Base-by-base conservation (phyloP, 2,888 invertebrate species). In the Brachyptera risi region DNA sequence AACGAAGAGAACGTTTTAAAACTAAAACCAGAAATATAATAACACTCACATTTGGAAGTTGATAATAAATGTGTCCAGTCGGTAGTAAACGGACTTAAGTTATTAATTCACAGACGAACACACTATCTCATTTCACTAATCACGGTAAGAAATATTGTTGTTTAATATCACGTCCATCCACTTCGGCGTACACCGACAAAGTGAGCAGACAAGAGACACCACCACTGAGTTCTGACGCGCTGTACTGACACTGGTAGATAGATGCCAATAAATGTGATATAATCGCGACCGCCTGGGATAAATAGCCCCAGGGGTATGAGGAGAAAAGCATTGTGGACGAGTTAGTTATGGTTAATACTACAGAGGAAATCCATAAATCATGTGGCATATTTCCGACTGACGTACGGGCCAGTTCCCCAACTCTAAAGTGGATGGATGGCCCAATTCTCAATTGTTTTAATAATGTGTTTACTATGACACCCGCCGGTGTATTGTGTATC, bases 171-270 rank as follows among this genome's bases (percentile, higher is more conserved):
- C 50, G 31, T 24, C 27, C 50, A 31, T 26, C 50, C 26, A 1
- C 27, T 3, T 3, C 26, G 50, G 27, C 50, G 50, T 15, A 1
- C 50, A 51, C 50, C 11, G 50, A 27, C 37, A 13, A 59, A 59
- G 59, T 59, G 59, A 59, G 59, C 50, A 59, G 49, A 38, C 59
- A 19, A 26, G n/a, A n/a, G 19, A 2, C 42, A 4, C 15, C 3
- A 27, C 50, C 27, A 15, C 50, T 9, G 50, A 4, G 17, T 51
- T 13, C 50, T 4, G 31, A 15, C 17, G 27, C 50, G 24, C 2
- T 17, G 19, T 42, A 21, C 15, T 15, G 42, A 42, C 42, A 42
- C 42, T 42, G 2, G 42, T 42, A 42, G n/a, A n/a, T n/a, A n/a
- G n/a, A 42, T 42, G 42, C 21, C 21, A 42, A 42, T 42, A 42